A percentile compares a stretch with the other conserved stretches of the same genome.
Evolutionary conservation across 64 coral and sea anemone genomes (phyloP).

Genomic region (Dendrophyllia cribrosa): DNA sequence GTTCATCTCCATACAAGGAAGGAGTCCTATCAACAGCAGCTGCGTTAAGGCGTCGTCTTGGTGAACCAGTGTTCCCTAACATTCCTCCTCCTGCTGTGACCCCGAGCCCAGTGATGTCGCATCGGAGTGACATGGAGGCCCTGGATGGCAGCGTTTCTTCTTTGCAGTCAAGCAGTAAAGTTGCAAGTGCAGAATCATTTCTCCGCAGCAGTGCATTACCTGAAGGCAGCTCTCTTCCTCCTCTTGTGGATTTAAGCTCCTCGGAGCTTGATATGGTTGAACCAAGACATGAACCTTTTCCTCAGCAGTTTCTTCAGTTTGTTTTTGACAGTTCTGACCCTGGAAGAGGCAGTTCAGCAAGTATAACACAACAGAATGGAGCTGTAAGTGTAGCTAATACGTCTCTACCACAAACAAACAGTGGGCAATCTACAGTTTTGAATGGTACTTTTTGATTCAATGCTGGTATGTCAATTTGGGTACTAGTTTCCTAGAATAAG

Average conservation of each 20-base stretch:
- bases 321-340: slow-evolving; percentile 36
- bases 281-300: slow-evolving; percentile 45
- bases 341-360: neutral
- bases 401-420: slow-evolving; percentile 15
- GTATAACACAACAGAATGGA: slow-evolving; percentile 28
- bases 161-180: slow-evolving; percentile 42
- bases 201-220: neutral
- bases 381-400: slow-evolving; percentile 3
- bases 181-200: slow-evolving; percentile 54
- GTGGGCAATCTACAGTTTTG: neutral
- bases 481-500: neutral
- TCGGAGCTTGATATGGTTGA: slow-evolving; percentile 36
- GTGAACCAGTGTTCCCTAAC: slow-evolving; percentile 38
- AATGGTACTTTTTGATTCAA: slow-evolving; percentile 2
- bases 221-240: slow-evolving; percentile 5
- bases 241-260: slow-evolving; percentile 33
- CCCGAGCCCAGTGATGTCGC: slow-evolving; percentile 37
- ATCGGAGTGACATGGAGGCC: slow-evolving; percentile 11
- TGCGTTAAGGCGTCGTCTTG: neutral
- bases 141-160: slow-evolving; percentile 24
- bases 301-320: slow-evolving; percentile 54
- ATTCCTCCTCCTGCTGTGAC: slow-evolving; percentile 47
- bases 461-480: too few species aligned
- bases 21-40: neutral
- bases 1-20: slow-evolving; percentile 17